Base-by-base conservation (phyloP, 2,888 invertebrate species). In the Drosophila buzzatii region DNA sequence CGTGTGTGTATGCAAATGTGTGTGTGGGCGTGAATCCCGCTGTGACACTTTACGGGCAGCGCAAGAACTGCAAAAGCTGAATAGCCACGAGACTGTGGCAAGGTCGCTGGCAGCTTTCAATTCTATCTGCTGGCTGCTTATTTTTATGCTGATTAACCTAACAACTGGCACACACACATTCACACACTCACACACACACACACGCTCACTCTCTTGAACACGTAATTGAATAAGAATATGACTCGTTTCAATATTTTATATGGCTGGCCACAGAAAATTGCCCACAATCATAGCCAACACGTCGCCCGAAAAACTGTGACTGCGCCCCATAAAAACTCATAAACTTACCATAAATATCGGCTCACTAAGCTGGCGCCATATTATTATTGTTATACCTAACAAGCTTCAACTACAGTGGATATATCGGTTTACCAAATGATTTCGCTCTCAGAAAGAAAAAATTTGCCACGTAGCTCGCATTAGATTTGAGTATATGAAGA, bases 141-240 rank as follows among this genome's bases (percentile, higher is more conserved):
- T 86, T 81, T 81, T 83, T 77, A 79, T 79, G 77, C 89, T 84
- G 89, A 85, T 85, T 85, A 89, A 85, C 69, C 70, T 71, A 69
- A 70, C 76, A 79, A 70, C 72, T 71, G 63, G 66, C 51, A 51
- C 18, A 49, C 47, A 4, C 27, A 68, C 81, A 65, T 65, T 73
- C 47, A 51, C 64, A 45, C 35, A 23, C 53, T 47, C 35, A 35
- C 23, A 39, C 31, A 51, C 47, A 16, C 52, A 18, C 31, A n/a
- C 12, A 16, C 37, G 39, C 18, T 49, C 35, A 41, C 47, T 42
- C 35, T 39, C 12, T 44, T 16, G 27, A 57, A 55, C 55, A 72
- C 71, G 69, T 82, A 80, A 81, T 81, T 81, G 81, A 81, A 81
- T 83, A 77, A 65, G 62, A 82, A 81, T 81, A 78, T 73, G 77